A percentile compares a stretch with the other conserved stretches of the same genome.
Evolutionary conservation across 2,888 invertebrate species (phyloP).

Genomic region (Diarsia mendica): DNA sequence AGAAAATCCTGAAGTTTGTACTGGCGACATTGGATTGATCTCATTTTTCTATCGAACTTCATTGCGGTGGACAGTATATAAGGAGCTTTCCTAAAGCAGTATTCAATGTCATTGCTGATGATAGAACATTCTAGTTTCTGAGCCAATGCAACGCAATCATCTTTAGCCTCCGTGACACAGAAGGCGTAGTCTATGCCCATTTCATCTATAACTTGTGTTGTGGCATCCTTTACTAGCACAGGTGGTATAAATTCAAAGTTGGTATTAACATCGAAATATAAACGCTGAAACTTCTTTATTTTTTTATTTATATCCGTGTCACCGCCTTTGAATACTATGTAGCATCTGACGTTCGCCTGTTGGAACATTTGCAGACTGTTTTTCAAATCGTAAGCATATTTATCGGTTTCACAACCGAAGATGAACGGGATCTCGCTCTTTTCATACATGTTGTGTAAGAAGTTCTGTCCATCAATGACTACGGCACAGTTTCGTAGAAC

Average conservation of each 20-base stretch:
- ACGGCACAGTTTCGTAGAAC: slow-evolving; percentile 65
- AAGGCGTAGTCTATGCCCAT: slow-evolving; percentile 68
- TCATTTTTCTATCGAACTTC: slow-evolving; percentile 28
- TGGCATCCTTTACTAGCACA: slow-evolving; percentile 65
- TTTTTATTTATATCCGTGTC: slow-evolving; percentile 56
- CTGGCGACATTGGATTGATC: slow-evolving; percentile 57
- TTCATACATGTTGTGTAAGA: slow-evolving; percentile 67
- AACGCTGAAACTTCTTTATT: slow-evolving; percentile 27
- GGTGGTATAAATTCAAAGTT: slow-evolving; percentile 50
- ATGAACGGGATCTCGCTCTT: slow-evolving; percentile 50
- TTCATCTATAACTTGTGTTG: slow-evolving; percentile 70
- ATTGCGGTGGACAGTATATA: slow-evolving; percentile 66
- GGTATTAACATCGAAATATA: slow-evolving; percentile 5
- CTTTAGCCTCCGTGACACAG: slow-evolving; percentile 68
- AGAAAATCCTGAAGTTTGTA: slow-evolving; percentile 65
- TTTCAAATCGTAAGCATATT: slow-evolving; percentile 67
- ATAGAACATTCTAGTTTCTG: slow-evolving; percentile 70
- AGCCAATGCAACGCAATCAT: slow-evolving; percentile 72
- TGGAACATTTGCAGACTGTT: slow-evolving; percentile 65
- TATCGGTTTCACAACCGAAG: slow-evolving; percentile 72
- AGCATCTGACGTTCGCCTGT: slow-evolving; percentile 71
- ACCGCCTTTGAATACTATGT: slow-evolving; percentile 75
- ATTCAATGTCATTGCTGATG: slow-evolving; percentile 71
- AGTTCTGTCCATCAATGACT: slow-evolving; percentile 74
- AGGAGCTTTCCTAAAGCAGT: slow-evolving; percentile 66